Evolutionary conservation across 2,888 invertebrate species (phyloP), one percentile per base, ranked within the genome.

Genomic region (Heliconius ethilla): DNA sequence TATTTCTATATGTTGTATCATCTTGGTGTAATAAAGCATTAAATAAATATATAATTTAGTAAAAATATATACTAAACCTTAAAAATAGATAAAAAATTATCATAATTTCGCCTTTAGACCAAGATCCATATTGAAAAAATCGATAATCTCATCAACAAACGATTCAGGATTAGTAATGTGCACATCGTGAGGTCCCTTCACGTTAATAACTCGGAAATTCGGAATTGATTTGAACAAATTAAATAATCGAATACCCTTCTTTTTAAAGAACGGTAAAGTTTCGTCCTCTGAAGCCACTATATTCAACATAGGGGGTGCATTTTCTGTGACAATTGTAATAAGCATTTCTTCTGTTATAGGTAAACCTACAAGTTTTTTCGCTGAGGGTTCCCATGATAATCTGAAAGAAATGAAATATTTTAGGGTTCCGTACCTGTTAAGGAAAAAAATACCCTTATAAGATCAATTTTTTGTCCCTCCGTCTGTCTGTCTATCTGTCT

Each of bases 181-280:
- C 22, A 95, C 91, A 83, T 96, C 95, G 80, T 96, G 96, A 79
- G 91, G 89, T 0, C 96, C 96, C 1, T 86, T 83, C 0, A 96
- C 91, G 22, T 84, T 81, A 0, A 86, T 76, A 40, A 85, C 78
- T n/a, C 78, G 76, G 78, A 84, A 86, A 72, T 87, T 79, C 0
- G 85, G 83, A 27, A 87, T 80, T n/a, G 84, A 84, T 70, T 84
- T 78, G 69, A 87, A 84, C 81, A 85, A 87, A 5, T 85, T 78
- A 18, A 89, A 62, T 9, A 90, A 73, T n/a, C 84, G 81, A 0
- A 75, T 78, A 1, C 86, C 85, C 45, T 86, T 87, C 27, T 82
- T 75, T 63, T 82, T 86, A 0, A 82, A 82, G 0, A 79, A 78
- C 0, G 81, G 80, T 0, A 67, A n/a, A 0, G 78, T 83, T 0